phyloP scores from a whole-genome alignment of 1,140 invertebrate genomes.

The Chelonus insularis region DNA sequence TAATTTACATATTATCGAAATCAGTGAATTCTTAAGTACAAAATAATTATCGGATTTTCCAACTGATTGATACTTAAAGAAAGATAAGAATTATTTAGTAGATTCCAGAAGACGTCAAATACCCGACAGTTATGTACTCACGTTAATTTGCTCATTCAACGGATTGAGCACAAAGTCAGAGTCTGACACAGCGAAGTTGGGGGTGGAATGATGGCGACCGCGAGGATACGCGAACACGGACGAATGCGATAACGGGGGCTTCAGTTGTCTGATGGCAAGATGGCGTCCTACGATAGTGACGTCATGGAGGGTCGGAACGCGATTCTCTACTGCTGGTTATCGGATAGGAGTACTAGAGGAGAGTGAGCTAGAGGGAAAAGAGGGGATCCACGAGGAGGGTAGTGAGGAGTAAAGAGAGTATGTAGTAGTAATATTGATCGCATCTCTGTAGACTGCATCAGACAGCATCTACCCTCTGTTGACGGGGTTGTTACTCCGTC shows the following conservation, averaged over 20 bases:
- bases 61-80: too few relatives aligned
- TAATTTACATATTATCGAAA: too few relatives aligned
- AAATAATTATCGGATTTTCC: too few relatives aligned
- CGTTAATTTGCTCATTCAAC: conserved; percentile 40
- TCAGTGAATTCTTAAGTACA: too few relatives aligned
- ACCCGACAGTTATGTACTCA: conserved; percentile 33
- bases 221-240: conserved; percentile 12
- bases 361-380: conserved; percentile 4
- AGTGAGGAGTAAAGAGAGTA: conserved; percentile 36
- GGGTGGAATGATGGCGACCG: conserved; percentile 9
- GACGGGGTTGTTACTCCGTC: conserved; percentile 54
- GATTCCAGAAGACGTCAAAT: not conserved
- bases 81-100: not conserved
- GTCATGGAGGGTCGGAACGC: conserved; percentile 47
- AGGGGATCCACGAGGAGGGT: conserved; percentile 16
- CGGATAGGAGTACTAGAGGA: not conserved
- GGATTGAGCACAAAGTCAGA: conserved; percentile 7
- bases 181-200: conserved; percentile 3
- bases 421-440: conserved; percentile 56
- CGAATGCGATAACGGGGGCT: conserved; percentile 52
- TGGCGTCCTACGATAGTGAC: conserved; percentile 60
- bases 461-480: conserved; percentile 59
- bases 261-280: conserved; percentile 61
- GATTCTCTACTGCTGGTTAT: not conserved
- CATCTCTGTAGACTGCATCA: conserved; percentile 53